These are phyloP conservation scores for Diuraphis noxia DNA, from an alignment of 1,140 invertebrate genomes.

Conservation along the genomic window DNA sequence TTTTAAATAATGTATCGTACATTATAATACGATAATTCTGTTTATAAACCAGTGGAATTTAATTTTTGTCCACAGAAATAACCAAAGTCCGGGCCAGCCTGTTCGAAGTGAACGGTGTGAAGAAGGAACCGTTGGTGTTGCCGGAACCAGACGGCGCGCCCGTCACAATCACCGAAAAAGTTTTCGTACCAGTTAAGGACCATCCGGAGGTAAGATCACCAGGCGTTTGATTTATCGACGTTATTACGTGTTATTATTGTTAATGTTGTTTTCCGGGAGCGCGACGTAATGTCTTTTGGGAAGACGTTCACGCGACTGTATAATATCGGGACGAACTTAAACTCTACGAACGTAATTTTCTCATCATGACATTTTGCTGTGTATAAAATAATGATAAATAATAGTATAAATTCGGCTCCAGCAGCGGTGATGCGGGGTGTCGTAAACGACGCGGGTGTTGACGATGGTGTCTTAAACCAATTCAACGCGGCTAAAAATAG, in stretches of 20 bases:
- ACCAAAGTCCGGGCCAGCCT: conserved; percentile 94
- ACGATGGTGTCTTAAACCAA: background rate
- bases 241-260: conserved; percentile 13
- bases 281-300: background rate
- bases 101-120: conserved; percentile 97
- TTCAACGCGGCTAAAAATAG: conserved; percentile 5
- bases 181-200: conserved; percentile 99
- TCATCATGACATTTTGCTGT: background rate
- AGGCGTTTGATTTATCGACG: background rate
- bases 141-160: conserved; percentile 91
- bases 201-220: conserved; percentile 93
- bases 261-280: background rate
- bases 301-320: background rate
- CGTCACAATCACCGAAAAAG: conserved; percentile 95
- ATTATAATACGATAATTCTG: background rate
- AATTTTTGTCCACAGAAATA: conserved; percentile 84
- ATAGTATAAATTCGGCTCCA: background rate
- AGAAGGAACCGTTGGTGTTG: conserved; percentile 88
- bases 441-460: background rate
- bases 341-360: background rate
- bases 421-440: background rate
- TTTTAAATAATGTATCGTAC: background rate
- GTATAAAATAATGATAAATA: background rate
- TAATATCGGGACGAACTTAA: background rate
- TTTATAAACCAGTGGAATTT: conserved; percentile 41